Base-by-base conservation (phyloP, 2,113 vertebrate species). In the Aplodontia rufa region DNA sequence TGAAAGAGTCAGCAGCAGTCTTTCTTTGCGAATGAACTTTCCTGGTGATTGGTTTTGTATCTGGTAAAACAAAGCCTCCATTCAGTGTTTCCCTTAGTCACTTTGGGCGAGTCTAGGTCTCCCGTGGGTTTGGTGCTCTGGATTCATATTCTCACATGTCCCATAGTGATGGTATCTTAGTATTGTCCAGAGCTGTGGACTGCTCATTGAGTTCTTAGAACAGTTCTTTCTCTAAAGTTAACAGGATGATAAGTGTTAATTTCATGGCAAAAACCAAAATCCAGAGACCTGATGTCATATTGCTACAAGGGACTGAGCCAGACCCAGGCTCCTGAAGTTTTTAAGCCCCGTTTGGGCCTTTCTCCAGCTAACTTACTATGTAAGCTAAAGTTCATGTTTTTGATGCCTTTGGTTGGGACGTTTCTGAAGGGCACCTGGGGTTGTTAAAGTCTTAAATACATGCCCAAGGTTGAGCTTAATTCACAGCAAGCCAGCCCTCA, bases 21-120 rank as follows among this genome's bases (percentile, higher is more conserved):
- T 89, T 58, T 71, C 32, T 74, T 90, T 87, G 49, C 93, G 32
- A 95, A 82, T 68, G 49, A 82, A 30, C 53, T 51, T 87, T 96
- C 72, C 58, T 62, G 30, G 47, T 84, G 72, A 68, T 78, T 37
- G 13, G 71, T 83, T 90, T 96, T 96, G 49, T 90, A 6, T 14
- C 26, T 9, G 5, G 6, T 30, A 87, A 66, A 75, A 49, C 74
- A 86, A 81, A 92, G 14, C 49, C 37, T 87, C 71, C n/a, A 58
- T 92, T 96, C 37, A 90, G 84, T 76, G 60, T 64, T 93, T 51
- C 49, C 35, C n/a, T 11, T 51, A 64, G 64, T 93, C 83, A 75
- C 16, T 42, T 93, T 49, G 62, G 90, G 58, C 45, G 26, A 85
- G 42, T 76, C 42, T 51, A 62, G 79, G 22, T 87, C 69, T 93